phyloP scores from a whole-genome alignment of 2,113 vertebrate species.

The Apaloderma vittatum region DNA sequence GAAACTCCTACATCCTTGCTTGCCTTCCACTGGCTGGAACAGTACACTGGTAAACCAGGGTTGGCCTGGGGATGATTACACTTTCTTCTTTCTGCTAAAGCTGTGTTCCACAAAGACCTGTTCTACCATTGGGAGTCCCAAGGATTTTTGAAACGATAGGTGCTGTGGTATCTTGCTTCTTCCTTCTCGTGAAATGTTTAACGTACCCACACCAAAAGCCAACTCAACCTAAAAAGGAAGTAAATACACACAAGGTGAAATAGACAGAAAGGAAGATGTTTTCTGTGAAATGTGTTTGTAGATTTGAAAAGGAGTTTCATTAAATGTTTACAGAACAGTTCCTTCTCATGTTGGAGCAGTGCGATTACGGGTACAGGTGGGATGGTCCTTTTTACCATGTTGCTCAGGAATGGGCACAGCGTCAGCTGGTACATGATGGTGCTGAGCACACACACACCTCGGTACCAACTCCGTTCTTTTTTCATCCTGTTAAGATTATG shows the following conservation, averaged over 20 bases:
- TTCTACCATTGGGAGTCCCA: neutral
- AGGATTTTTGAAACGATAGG: neutral
- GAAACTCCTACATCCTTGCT: neutral
- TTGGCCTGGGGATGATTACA: no score
- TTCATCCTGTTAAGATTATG: no score
- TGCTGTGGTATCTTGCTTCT: neutral
- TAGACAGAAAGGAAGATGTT: neutral
- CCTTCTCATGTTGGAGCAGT: accelerated
- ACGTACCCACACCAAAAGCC: neutral
- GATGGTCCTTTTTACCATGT: accelerated
- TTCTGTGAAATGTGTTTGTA: neutral
- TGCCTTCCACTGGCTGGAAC: neutral
- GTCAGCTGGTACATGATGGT: accelerated
- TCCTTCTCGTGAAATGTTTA: neutral
- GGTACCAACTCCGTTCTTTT: neutral
- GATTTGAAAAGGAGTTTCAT: neutral
- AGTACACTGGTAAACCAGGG: neutral
- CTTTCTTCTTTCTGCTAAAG: neutral
- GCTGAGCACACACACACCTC: neutral
- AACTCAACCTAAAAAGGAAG: neutral
- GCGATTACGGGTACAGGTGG: neutral
- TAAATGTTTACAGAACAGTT: neutral
- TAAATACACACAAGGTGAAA: neutral
- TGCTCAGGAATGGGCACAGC: accelerated
- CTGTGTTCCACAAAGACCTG: neutral